phyloP scores from a whole-genome alignment of 64 coral and sea anemone species.

The Montipora sp. region DNA sequence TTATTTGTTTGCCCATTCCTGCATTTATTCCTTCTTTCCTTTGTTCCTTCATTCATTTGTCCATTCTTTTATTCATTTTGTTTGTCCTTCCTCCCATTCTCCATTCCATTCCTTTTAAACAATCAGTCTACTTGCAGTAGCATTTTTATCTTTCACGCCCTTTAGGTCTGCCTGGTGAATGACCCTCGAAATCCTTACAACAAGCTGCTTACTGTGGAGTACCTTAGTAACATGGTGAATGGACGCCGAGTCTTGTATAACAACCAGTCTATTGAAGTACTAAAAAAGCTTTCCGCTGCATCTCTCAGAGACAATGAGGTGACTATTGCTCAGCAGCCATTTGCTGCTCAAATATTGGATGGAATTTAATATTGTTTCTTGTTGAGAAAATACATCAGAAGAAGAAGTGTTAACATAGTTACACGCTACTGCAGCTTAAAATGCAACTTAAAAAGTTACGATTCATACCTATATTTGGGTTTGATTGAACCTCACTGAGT shows the following conservation, averaged over 20 bases:
- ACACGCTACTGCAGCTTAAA: too few relatives aligned
- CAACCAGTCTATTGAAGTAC: constrained; percentile 89
- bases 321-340: too few relatives aligned
- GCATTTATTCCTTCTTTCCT: too few relatives aligned
- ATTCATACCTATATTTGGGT: too few relatives aligned
- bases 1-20: too few relatives aligned
- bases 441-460: too few relatives aligned
- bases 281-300: constrained; percentile 83
- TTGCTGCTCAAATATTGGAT: too few relatives aligned
- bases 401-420: too few relatives aligned
- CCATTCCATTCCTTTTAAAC: not conserved
- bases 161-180: constrained; percentile 91
- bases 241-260: constrained; percentile 71
- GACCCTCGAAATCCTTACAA: constrained; percentile 94
- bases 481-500: too few relatives aligned
- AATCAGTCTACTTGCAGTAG: not conserved
- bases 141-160: not conserved
- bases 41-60: not conserved
- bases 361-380: too few relatives aligned
- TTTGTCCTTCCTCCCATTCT: not conserved
- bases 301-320: constrained; percentile 91
- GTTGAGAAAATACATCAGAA: too few relatives aligned
- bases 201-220: constrained; percentile 90
- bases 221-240: constrained; percentile 89
- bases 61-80: not conserved